Base-by-base conservation (phyloP, 1,140 invertebrate genomes). In the Argopecten irradians region DNA sequence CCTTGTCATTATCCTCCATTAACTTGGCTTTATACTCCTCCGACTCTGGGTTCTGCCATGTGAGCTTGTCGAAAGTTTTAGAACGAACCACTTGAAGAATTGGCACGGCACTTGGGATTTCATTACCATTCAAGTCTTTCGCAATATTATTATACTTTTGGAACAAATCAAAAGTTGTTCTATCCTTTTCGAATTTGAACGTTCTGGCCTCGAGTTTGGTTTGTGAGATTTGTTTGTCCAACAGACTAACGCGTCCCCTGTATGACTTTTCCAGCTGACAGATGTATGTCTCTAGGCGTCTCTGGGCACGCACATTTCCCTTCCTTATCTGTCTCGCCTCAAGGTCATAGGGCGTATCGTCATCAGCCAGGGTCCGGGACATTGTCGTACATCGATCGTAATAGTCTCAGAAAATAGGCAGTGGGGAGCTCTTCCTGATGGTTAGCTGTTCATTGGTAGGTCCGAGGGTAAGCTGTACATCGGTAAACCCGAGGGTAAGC, bases 221-320 rank as follows among this genome's bases (percentile, higher is more conserved):
- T 71, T 71, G 55, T 71, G 55, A 28, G 22, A 71, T 71, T 71
- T 71, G 55, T 71, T n/a, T 71, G 55, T 71, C 55, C 55, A 71
- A 71, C n/a, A 71, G 19, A 71, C 55, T 71, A 16, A 71, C 55
- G 22, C 55, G 55, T 28, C 55, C 55, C 55, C 55, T 71, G n/a
- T 71, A 71, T 22, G 55, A 71, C 55, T 71, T 71, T 71, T 71
- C 55, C 14, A 71, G 55, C 13, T 71, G 55, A 71, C n/a, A 71
- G 22, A 71, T 71, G n/a, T 71, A 71, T 3, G 55, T 28, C 22
- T 71, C 8, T 5, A 71, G 55, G 5, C 55, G 55, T 71, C 55
- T 71, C n/a, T 71, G 55, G 55, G 55, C 55, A 28, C 55, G 55
- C 5, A n/a, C n/a, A n/a, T 71, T 71, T 28, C 55, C 22, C 55